Conservation (phyloP, 1,140 invertebrate species). For the Planococcus citri region DNA sequence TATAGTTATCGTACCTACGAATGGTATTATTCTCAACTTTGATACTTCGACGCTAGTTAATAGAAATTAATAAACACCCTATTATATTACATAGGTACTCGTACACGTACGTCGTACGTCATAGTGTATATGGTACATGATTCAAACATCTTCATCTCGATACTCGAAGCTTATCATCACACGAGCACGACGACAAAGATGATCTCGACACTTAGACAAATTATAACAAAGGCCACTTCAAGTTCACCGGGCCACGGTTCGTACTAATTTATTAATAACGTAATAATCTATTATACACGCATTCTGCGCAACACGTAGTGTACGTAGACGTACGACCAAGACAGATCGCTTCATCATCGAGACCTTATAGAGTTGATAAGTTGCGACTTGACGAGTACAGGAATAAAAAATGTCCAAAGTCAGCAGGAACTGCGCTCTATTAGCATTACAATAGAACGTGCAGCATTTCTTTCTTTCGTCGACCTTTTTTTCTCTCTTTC, state of each 20-base stretch:
- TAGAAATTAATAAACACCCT: too few relatives aligned
- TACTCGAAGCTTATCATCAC: too few relatives aligned
- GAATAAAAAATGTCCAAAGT: neutral
- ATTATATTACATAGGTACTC: too few relatives aligned
- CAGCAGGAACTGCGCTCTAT: constrained; percentile 5
- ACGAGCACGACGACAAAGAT: neutral
- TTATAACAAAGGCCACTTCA: neutral
- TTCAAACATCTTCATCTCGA: too few relatives aligned
- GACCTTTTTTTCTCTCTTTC: neutral
- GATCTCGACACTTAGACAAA: neutral
- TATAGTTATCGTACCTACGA: too few relatives aligned
- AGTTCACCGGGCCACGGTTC: neutral
- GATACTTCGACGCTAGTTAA: too few relatives aligned
- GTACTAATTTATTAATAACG: constrained; percentile 4
- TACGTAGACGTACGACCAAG: too few relatives aligned
- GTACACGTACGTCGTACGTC: too few relatives aligned
- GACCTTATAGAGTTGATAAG: too few relatives aligned
- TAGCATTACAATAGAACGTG: neutral
- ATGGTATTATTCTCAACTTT: too few relatives aligned
- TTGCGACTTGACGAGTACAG: neutral
- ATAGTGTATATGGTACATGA: too few relatives aligned
- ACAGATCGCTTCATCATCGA: neutral
- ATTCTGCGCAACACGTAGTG: neutral
- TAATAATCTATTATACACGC: neutral
- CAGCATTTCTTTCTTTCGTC: neutral